phyloP scores from a whole-genome alignment of 2,113 vertebrate species.

The Todiramphus saurophagus region DNA sequence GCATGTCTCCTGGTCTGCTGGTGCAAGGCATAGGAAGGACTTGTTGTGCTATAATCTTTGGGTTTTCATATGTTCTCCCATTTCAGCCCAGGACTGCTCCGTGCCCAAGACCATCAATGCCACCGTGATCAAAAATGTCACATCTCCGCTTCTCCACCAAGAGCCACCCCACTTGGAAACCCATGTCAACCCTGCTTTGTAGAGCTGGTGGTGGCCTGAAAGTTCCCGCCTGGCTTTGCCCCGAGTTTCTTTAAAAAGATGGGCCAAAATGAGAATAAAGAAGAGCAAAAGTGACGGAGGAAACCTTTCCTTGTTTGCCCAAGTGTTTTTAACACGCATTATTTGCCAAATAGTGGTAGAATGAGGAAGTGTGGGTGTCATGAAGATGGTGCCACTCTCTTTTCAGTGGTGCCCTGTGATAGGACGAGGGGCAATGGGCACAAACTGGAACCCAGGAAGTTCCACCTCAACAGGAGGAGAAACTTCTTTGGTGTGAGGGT shows the following conservation, averaged over 20 bases:
- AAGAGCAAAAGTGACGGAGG: neutral
- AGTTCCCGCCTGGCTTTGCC: neutral
- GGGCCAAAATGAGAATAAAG: neutral
- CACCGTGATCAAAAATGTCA: rapidly evolving
- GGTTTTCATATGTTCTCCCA: neutral
- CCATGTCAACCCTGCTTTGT: neutral
- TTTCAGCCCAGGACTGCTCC: rapidly evolving
- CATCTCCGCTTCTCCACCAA: neutral
- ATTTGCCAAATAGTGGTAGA: neutral
- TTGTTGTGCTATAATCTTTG: neutral
- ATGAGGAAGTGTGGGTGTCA: too few relatives aligned
- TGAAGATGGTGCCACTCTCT: too few relatives aligned
- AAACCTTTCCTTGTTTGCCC: neutral
- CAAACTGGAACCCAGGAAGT: too few relatives aligned
- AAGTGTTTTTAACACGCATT: neutral
- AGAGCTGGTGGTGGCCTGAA: neutral
- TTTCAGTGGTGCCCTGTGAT: too few relatives aligned
- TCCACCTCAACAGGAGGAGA: too few relatives aligned
- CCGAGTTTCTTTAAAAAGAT: neutral
- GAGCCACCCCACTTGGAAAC: neutral
- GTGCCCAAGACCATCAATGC: rapidly evolving
- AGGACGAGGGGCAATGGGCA: too few relatives aligned
- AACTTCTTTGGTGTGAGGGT: too few relatives aligned
- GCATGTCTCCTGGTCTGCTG: rapidly evolving
- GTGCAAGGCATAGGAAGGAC: neutral